phyloP scores from a whole-genome alignment of 2,888 invertebrate species.

The Heliconius charithonia region DNA sequence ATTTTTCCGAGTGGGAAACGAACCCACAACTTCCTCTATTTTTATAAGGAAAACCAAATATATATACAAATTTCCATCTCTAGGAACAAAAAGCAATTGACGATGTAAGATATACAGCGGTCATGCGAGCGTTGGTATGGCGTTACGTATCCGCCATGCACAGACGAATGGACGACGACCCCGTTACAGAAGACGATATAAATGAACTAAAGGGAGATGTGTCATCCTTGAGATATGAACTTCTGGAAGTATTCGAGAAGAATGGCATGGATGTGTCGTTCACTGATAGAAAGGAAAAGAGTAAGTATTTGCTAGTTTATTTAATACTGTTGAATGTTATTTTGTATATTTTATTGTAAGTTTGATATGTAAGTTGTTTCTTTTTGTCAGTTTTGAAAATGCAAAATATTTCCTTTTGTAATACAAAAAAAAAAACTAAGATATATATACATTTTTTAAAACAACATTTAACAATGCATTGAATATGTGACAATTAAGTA shows the following conservation, averaged over 20 bases:
- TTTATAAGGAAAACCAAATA: too few species aligned
- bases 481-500: too few species aligned
- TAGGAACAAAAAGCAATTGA: conserved; percentile 86
- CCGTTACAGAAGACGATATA: conserved; percentile 95
- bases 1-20: too few species aligned
- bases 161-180: conserved; percentile 90
- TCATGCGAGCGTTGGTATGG: conserved; percentile 96
- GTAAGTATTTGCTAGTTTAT: conserved; percentile 71
- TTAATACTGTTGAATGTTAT: not conserved
- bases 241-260: conserved; percentile 93
- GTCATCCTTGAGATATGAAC: conserved; percentile 94
- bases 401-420: too few species aligned
- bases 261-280: conserved; percentile 94
- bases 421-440: too few species aligned
- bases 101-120: conserved; percentile 89
- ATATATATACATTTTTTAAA: too few species aligned
- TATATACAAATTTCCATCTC: not conserved
- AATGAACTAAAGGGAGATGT: conserved; percentile 98
- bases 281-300: conserved; percentile 89
- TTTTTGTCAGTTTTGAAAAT: too few species aligned
- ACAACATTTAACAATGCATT: too few species aligned
- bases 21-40: too few species aligned
- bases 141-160: conserved; percentile 95
- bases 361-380: too few species aligned
- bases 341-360: not conserved